Base-by-base conservation (phyloP, 1,140 invertebrate species). In the Camponotus pennsylvanicus region DNA sequence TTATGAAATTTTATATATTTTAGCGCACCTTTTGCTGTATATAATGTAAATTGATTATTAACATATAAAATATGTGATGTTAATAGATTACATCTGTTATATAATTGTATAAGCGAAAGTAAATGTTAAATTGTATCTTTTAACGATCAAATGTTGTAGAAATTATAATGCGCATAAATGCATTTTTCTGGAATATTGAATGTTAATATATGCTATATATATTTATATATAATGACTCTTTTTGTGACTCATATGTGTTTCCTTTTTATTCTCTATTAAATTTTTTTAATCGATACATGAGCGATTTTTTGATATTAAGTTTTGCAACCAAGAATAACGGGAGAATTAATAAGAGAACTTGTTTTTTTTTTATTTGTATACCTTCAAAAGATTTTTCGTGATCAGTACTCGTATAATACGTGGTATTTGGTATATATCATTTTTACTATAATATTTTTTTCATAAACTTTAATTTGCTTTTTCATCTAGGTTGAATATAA, bases 161-260 rank as follows among this genome's bases (percentile, higher is more conserved):
- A 61, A 70, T 8, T n/a, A 69, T 70, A 70, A 80, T 69, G 67
- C 15, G 13, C n/a, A 21, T 67, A 40, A 40, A 69, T 45, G 40
- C 40, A n/a, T 45, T n/a, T 79, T 69, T 69, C n/a, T 79, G n/a
- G 70, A 69, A 49, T 70, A 70, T 79, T 49, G 45, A 66, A 69
- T 79, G 34, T 80, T 55, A 57, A 80, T 32, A 34, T 21, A 52
- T 52, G 27, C 6, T 40, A 61, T 4, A 49, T 64, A 78, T 78
- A 66, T 78, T 66, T 66, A 78, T 64, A 21, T 66, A 78, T 64
- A 34, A 75, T 40, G 37, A n/a, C 59, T 40, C 49, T 18, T 34
- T 64, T 77, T 66, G 9, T 66, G 9, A 45, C 73, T 15, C 27
- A 27, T 73, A 42, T 63, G 15, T 64, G 9, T 64, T 37, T 18